Base-by-base conservation (phyloP, 2,113 vertebrate species). In the Indri indri region DNA sequence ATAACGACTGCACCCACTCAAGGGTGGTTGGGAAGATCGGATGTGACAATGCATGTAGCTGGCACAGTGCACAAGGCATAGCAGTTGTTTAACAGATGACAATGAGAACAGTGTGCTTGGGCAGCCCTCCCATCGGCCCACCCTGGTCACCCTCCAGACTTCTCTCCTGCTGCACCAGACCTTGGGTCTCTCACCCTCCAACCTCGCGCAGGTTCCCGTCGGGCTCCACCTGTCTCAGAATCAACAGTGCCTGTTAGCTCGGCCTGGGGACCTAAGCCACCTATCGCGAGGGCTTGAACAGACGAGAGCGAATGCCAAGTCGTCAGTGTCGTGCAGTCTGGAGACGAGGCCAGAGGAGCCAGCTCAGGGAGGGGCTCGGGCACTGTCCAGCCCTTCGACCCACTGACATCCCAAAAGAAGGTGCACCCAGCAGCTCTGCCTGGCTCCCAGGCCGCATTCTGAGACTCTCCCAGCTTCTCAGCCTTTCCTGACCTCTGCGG, bases 21-120 rank as follows among this genome's bases (percentile, higher is more conserved):
- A 45, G 32, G 8, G 32, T 6, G 40, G 71, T 0, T 3, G 22
- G 25, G 66, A 74, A 34, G 54, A 42, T 2, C 2, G 4, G 0
- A 2, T 1, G 25, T 7, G 45, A 57, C 1, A 2, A 10, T 0
- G 0, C 3, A 2, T 34, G 3, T 9, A 13, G 32, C 2, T 25
- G 27, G 61, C 82, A 45, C 1, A 3, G 42, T 0, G 3, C 3
- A 68, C 50, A 27, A 13, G 25, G 11, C 52, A 37, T 1, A 65
- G 27, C 8, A 10, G 23, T 3, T 6, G 14, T 42, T 71, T 30
- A 3, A 0, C 7, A 9, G 68, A 13, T 8, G 50, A 22, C 6
- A 80, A 23, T 0, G 0, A 18, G 20, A 50, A 2, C 0, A 5
- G 34, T 2, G 4, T 4, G 0, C n/a, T 0, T 5, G 17, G 37